Evolutionary conservation across 2,888 invertebrate species (phyloP).

Genomic region (Meteorus cinctellus): DNA sequence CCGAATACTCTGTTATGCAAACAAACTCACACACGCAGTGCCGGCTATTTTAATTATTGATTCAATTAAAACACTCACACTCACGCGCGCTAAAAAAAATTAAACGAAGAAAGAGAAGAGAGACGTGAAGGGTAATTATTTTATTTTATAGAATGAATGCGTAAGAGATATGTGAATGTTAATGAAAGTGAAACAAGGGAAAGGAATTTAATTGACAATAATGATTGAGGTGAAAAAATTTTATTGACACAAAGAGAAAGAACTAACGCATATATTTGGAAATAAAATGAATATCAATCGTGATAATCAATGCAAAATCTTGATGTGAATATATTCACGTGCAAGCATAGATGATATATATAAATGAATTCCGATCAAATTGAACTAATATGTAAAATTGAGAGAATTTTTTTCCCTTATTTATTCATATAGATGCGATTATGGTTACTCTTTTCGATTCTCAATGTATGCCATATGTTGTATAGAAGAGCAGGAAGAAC

Average conservation of each 20-base stretch:
- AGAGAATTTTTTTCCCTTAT: too few species aligned
- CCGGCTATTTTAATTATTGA: too few species aligned
- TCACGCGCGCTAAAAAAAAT: too few species aligned
- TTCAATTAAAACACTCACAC: too few species aligned
- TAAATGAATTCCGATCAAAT: background rate
- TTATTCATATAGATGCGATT: background rate
- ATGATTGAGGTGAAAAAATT: background rate
- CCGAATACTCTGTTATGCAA: too few species aligned
- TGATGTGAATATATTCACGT: background rate
- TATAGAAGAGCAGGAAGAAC: background rate
- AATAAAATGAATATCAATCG: background rate
- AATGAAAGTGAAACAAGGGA: conserved; percentile 9
- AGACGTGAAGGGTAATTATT: too few species aligned
- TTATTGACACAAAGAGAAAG: background rate
- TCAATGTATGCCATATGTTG: background rate
- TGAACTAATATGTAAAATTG: background rate
- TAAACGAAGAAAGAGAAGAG: too few species aligned
- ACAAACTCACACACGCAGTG: too few species aligned
- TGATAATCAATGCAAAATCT: background rate
- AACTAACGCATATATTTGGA: background rate
- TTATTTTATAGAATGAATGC: too few species aligned
- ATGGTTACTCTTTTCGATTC: background rate
- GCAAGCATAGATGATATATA: background rate
- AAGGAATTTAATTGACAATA: background rate
- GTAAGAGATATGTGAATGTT: background rate